Evolutionary conservation across 1,140 invertebrate genomes (phyloP), one percentile per base, ranked within the genome.

Genomic region (Pseudomyrmex gracilis): DNA sequence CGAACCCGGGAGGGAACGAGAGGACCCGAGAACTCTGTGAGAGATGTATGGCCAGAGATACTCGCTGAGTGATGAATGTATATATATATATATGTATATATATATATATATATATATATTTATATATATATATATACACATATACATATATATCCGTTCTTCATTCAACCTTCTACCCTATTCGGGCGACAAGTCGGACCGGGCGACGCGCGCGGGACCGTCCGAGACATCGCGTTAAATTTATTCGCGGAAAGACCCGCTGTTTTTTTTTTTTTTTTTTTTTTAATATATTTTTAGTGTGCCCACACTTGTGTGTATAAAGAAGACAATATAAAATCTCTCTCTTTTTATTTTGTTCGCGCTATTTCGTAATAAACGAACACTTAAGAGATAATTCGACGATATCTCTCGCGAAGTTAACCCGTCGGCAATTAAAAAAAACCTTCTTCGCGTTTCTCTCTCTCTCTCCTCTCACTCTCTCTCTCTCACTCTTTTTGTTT

Each of bases 131-230:
- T 7, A 34, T 34, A 34, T 7, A 34, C 7, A 34, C 7, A 34
- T 34, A 34, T 34, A 24, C 2, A 24, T 24, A 34, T 7, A 74
- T 86, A 90, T 85, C 73, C 83, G 84, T 86, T 80, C 34, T 34
- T 90, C 85, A 89, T 89, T 90, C 85, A 84, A 34, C 85, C 85
- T 90, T 86, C 89, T 91, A 87, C 87, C 90, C 88, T 90, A 91
- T 91, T 91, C 90, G 90, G 34, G 90, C 85, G 80, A 91, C 86
- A 88, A 77, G 86, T 84, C 87, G 2, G 74, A 45, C 63, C 43
- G 20, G 76, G 34, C 34, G 34, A 34, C 34, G 5, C 34, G 34
- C 34, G 34, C 49, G 43, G 63, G 63, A 68, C 66, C 20, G 47
- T 51, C 43, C 20, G 12, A 34, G 9, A 20, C 12, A 20, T 55